Conservation (phyloP, 2,888 invertebrate species). For the Sicus ferrugineus region DNA sequence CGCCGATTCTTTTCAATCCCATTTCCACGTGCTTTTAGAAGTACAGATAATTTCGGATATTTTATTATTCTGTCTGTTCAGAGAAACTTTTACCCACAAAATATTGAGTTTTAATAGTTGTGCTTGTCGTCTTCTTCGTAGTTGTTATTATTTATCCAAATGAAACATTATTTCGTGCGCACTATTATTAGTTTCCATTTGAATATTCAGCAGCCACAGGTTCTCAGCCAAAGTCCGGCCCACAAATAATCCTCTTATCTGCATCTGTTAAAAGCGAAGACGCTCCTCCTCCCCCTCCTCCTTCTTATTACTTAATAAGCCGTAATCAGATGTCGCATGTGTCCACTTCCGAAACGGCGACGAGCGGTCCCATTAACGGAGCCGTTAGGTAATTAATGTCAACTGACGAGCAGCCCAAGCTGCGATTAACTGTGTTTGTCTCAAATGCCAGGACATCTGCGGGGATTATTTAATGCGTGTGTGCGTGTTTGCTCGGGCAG, state of each 20-base stretch:
- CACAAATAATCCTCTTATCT: background rate
- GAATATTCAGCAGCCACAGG: too few relatives aligned
- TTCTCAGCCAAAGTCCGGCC: background rate
- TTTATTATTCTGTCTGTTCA: too few relatives aligned
- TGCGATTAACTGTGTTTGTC: constrained; percentile 26
- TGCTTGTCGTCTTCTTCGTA: too few relatives aligned
- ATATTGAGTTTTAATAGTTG: too few relatives aligned
- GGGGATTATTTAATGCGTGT: constrained; percentile 25
- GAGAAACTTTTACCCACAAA: too few relatives aligned
- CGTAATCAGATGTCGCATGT: constrained; percentile 21
- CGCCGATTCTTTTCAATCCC: too few relatives aligned
- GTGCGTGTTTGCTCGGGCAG: background rate
- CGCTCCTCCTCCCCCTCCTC: too few relatives aligned
- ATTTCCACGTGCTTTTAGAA: too few relatives aligned
- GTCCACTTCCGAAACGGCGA: constrained; percentile 6
- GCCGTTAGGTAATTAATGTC: constrained; percentile 56
- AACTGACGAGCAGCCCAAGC: constrained; percentile 36
- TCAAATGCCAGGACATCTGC: constrained; percentile 18
- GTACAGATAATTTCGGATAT: too few relatives aligned
- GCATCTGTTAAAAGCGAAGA: background rate
- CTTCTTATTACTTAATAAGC: constrained; percentile 30
- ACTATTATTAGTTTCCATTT: too few relatives aligned
- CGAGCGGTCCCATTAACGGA: constrained; percentile 55
- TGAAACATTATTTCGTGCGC: too few relatives aligned
- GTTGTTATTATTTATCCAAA: too few relatives aligned